Base-by-base conservation (phyloP, 2,113 vertebrate genomes). In the Collichthys lucidus region DNA sequence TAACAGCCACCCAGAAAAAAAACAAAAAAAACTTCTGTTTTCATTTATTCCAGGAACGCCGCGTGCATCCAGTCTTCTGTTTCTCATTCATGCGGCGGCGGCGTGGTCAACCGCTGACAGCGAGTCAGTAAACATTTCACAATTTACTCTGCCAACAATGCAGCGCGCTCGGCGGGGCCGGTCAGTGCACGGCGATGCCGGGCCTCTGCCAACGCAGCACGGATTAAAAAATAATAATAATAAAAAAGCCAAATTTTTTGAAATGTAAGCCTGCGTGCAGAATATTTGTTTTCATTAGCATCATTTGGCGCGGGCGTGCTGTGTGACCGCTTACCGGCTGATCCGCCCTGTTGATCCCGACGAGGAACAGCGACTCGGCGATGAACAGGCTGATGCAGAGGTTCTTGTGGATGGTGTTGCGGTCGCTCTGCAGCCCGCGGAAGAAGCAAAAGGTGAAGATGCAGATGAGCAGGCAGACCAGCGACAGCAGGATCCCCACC, bases 391-490 rank as follows among this genome's bases (percentile, higher is more conserved):
- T 99, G 92, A 99, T 97, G 91, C 98, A 99, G 75, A 99, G 94
- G 86, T 99, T 99, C 93, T 99, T 99, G 92, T 99, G 98, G 91
- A 99, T 99, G 0, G 98, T 99, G 92, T 99, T 99, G 62, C 98
- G 96, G 83, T 99, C 98, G 0, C 98, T 99, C 91, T 99, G 98
- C 82, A 99, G 96, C 15, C 98, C 98, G 1, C 97, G 97, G 94
- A 99, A 99, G 95, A 99, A 99, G 95, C 98, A 99, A 90, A 99
- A 99, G 83, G 98, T 99, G 94, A 99, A 99, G 96, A 99, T 99
- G 96, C 98, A 99, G 90, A 99, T 98, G 88, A 99, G 95, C 86
- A 99, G 96, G 91, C 98, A 99, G 70, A 98, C 97, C 75, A 99
- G 97, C 0, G 98, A 99, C 53, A 99, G 93, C 83, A 99, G 94